Evolutionary conservation across 2,797 vertebrate genomes (phyloP).

Genomic region (Hafferia zeledoni): DNA sequence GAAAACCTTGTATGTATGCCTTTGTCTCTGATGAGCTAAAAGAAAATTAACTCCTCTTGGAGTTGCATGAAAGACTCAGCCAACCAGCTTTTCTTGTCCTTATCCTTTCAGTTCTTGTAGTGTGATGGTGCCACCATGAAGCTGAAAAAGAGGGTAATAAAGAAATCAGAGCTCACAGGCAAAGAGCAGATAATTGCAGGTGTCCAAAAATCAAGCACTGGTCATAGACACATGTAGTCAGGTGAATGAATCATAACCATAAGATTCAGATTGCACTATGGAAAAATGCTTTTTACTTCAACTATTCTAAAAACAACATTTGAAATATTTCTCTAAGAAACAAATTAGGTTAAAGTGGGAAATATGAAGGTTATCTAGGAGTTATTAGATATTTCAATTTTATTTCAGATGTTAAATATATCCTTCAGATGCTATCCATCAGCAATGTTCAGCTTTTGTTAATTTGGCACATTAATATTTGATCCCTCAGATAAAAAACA

Average conservation of each 20-base stretch:
- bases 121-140: background rate
- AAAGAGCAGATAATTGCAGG: background rate
- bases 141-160: background rate
- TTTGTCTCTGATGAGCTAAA: background rate
- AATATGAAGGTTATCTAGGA: accelerated
- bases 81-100: background rate
- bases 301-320: background rate
- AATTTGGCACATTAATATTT: background rate
- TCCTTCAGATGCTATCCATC: background rate
- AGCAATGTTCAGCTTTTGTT: background rate
- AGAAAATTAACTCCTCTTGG: background rate
- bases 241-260: background rate
- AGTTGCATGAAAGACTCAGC: background rate
- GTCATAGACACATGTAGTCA: background rate
- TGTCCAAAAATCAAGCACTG: background rate
- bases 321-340: background rate
- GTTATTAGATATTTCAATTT: background rate
- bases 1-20: background rate
- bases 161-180: background rate
- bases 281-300: background rate
- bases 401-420: background rate
- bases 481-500: background rate
- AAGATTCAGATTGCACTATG: background rate
- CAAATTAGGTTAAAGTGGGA: background rate
- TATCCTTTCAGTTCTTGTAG: background rate